These are phyloP conservation scores for Mellilla xanthometata DNA, from an alignment of 2,888 invertebrate species.

Conservation along the genomic window DNA sequence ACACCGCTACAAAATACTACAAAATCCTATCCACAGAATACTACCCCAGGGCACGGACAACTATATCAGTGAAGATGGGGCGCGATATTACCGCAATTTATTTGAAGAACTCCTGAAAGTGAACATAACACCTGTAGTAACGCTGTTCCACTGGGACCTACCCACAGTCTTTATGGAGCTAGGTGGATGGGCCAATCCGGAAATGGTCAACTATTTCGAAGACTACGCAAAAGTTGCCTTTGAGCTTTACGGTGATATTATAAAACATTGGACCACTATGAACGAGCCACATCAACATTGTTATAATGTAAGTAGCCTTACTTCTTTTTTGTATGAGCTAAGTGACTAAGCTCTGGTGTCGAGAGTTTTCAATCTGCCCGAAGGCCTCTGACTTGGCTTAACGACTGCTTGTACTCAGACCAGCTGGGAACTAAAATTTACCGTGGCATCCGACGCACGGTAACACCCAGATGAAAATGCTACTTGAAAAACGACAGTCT, in stretches of 20 bases:
- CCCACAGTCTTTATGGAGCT: slow-evolving; percentile 77
- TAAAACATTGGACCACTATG: slow-evolving; percentile 88
- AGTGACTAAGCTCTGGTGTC: no score
- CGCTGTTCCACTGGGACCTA: slow-evolving; percentile 85
- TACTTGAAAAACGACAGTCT: no score
- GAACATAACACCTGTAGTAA: slow-evolving; percentile 86
- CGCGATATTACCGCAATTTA: slow-evolving; percentile 88
- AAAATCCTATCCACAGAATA: slow-evolving; percentile 72
- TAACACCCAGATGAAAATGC: no score
- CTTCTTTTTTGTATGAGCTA: background rate
- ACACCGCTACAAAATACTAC: no score
- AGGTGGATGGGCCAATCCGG: slow-evolving; percentile 78
- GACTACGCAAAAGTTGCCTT: slow-evolving; percentile 82
- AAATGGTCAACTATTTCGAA: slow-evolving; percentile 76
- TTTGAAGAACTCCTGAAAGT: slow-evolving; percentile 86
- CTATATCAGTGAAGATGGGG: slow-evolving; percentile 85
- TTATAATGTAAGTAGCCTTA: slow-evolving; percentile 62
- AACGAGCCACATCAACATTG: slow-evolving; percentile 87
- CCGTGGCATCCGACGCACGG: no score
- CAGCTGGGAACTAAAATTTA: no score
- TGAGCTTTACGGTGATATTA: slow-evolving; percentile 83
- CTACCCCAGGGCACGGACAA: slow-evolving; percentile 87
- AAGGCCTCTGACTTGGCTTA: no score
- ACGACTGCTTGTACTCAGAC: no score
- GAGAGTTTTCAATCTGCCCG: no score